Evolutionary conservation across 2,888 invertebrate species (phyloP).

Genomic region (Synanthedon vespiformis): DNA sequence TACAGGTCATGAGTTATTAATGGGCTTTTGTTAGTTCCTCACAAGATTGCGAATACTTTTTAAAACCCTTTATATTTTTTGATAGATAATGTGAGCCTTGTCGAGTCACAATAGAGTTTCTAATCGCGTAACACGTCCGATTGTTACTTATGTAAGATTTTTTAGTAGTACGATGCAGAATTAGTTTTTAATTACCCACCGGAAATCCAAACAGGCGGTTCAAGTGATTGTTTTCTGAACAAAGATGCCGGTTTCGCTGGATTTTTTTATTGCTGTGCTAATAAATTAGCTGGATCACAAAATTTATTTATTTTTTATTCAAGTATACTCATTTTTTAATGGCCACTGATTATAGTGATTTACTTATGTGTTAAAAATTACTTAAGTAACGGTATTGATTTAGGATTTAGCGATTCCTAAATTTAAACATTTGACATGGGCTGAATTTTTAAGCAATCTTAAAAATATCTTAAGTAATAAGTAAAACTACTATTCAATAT

Average conservation of each 20-base stretch:
- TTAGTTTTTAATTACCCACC: conserved; percentile 59
- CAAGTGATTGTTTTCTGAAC: conserved; percentile 25
- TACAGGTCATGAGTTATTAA: conserved; percentile 51
- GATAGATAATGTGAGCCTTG: neutral
- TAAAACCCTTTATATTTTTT: neutral
- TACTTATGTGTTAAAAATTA: too few species aligned
- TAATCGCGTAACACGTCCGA: neutral
- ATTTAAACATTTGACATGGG: too few species aligned
- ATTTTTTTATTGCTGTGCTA: neutral
- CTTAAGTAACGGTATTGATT: too few species aligned
- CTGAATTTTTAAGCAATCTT: too few species aligned
- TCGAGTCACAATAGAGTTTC: neutral
- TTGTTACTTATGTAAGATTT: neutral
- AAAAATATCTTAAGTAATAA: too few species aligned
- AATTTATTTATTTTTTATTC: too few species aligned
- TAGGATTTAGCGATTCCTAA: too few species aligned
- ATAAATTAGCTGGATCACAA: neutral
- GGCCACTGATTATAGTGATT: too few species aligned
- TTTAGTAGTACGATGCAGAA: conserved; percentile 14
- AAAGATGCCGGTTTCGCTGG: conserved; percentile 16
- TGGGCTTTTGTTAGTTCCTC: conserved; percentile 49
- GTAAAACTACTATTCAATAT: too few species aligned
- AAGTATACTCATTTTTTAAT: too few species aligned
- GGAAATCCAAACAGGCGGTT: conserved; percentile 29
- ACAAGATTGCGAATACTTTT: conserved; percentile 13